Evolutionary conservation across 2,888 invertebrate genomes (phyloP), one percentile per base, ranked within the genome.

Genomic region (Blera fallax): DNA sequence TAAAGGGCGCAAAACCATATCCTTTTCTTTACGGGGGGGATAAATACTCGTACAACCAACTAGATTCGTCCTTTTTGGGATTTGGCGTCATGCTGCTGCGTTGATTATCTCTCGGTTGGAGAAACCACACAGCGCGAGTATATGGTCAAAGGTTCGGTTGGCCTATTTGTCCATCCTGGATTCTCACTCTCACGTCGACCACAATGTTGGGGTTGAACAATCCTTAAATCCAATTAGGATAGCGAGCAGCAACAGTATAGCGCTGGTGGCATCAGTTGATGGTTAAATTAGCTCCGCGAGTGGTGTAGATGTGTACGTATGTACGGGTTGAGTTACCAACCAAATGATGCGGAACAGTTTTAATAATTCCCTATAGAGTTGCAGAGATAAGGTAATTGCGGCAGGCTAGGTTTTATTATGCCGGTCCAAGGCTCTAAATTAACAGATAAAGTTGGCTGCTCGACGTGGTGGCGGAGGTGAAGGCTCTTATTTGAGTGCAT

Each of bases 311-410:
- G 16, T 16, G 18, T 16, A 10, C 7, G 4, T 70, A 24, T 16
- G 18, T 16, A 10, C 7, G 4, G n/a, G 48, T 50, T 8, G 32
- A 43, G 14, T 8, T 3, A n/a, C n/a, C 21, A n/a, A 40, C 16
- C 67, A 60, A 60, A 77, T 77, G 37, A 74, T 76, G 79, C 32
- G 84, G 70, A 79, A 80, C 45, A 37, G 74, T 70, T 79, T 84
- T 79, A 76, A 84, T 84, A 84, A 80, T 77, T 84, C 84, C 64
- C 79, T 10, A n/a, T n/a, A 18, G 45, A 84, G 69, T 70, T 48
- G 74, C 16, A 80, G 84, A 80, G 84, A 84, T 84, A 80, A 84
- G 70, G 84, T 79, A 74, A 84, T 84, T 84, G 84, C 21, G 56
- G 64, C 54, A 32, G 54, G 60, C 54, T 65, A 16, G 79, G 84